Evolutionary conservation across 1,140 invertebrate genomes (phyloP).

Genomic region (Drosophila ficusphila): DNA sequence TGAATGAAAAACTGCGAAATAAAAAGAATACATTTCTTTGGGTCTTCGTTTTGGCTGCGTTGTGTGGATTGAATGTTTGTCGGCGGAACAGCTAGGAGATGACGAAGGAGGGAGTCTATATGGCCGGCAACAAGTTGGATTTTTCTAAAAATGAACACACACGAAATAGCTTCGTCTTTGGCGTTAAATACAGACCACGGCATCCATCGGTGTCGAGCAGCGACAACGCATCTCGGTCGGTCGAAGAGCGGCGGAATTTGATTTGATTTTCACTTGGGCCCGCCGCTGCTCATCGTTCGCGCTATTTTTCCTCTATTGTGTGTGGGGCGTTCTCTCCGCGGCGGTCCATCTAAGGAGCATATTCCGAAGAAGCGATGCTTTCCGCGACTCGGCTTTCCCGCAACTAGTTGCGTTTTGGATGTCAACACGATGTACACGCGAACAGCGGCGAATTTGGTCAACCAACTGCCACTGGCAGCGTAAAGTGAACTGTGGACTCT

Average conservation of each 20-base stretch:
- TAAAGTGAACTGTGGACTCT: conserved; percentile 10
- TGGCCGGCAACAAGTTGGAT: conserved; percentile 81
- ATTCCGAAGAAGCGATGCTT: conserved; percentile 77
- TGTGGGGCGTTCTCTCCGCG: conserved; percentile 59
- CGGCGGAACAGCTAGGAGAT: conserved; percentile 15
- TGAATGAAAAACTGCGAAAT: conserved; percentile 55
- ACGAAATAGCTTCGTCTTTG: conserved; percentile 80
- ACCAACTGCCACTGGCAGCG: conserved; percentile 22
- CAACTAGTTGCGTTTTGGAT: conserved; percentile 84
- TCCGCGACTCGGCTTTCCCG: conserved; percentile 69
- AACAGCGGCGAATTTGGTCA: conserved; percentile 48
- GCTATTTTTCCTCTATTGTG: conserved; percentile 69
- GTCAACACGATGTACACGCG: conserved; percentile 82
- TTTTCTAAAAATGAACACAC: conserved; percentile 81
- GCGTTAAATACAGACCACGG: conserved; percentile 71
- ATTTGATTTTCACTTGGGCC: conserved; percentile 70
- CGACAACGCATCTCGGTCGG: conserved; percentile 65
- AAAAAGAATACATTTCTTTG: conserved; percentile 10
- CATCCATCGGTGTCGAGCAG: conserved; percentile 31
- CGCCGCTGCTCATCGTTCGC: conserved; percentile 23
- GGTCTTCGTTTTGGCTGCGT: conserved; percentile 29
- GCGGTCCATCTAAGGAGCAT: conserved; percentile 83
- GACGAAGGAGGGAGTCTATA: conserved; percentile 37
- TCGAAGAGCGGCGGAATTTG: conserved; percentile 71
- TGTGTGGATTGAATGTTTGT: conserved; percentile 26